Conservation (phyloP, 2,797 vertebrate genomes). For the Sebastes ruberrimus region DNA sequence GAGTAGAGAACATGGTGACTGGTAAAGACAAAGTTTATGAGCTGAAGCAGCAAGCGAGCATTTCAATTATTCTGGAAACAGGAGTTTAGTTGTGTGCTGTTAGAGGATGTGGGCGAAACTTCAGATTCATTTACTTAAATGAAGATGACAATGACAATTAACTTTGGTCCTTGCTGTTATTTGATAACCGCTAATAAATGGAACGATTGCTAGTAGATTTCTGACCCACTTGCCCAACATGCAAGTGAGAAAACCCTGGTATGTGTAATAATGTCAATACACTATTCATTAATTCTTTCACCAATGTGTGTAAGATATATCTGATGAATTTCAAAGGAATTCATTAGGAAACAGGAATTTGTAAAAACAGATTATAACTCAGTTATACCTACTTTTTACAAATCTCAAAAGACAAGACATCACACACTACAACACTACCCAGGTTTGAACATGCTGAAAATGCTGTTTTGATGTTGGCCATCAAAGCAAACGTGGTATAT, state of each 20-base stretch:
- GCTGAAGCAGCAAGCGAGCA: too few species aligned
- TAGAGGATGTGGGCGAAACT: too few species aligned
- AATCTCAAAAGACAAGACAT: not conserved
- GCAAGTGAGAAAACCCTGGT: not conserved
- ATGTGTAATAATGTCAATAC: not conserved
- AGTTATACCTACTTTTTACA: not conserved
- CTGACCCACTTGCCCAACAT: too few species aligned
- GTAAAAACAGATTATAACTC: not conserved
- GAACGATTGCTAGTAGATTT: too few species aligned
- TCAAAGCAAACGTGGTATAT: not conserved
- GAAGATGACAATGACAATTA: too few species aligned
- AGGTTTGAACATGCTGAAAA: not conserved
- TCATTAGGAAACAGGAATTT: not conserved
- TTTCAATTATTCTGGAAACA: too few species aligned
- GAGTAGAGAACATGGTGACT: too few species aligned
- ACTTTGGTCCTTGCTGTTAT: too few species aligned
- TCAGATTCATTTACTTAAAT: too few species aligned
- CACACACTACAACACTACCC: not conserved
- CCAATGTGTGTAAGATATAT: not conserved
- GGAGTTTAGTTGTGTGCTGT: too few species aligned
- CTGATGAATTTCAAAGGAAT: not conserved
- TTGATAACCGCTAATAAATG: too few species aligned
- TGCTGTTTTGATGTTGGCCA: not conserved
- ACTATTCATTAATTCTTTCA: not conserved
- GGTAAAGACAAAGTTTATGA: too few species aligned